phyloP scores from a whole-genome alignment of 2,797 vertebrate genomes.

The Parambassis ranga region DNA sequence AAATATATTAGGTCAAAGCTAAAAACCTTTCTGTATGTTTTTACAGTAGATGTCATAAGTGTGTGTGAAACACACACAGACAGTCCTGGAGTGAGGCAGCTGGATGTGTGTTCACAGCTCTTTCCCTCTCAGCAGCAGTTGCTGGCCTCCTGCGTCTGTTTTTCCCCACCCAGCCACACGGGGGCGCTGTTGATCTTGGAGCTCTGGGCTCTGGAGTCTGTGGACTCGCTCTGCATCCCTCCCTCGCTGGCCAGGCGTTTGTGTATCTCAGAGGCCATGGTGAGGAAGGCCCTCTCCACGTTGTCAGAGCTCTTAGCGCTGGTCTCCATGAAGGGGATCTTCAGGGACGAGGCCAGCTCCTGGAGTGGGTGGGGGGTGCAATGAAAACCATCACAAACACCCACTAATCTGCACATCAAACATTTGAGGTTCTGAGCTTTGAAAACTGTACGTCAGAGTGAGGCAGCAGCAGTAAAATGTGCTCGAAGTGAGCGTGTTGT shows the following conservation, averaged over 20 bases:
- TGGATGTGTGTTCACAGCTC: neutral
- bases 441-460: neutral
- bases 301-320: constrained; percentile 82
- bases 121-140: constrained; percentile 71
- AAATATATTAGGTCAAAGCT: constrained; percentile 4
- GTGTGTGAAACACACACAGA: neutral
- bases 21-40: neutral
- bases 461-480: neutral
- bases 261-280: constrained; percentile 83
- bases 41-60: neutral
- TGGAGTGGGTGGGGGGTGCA: constrained; percentile 6
- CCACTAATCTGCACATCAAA: neutral
- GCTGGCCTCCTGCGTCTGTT: constrained; percentile 60
- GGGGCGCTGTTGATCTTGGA: constrained; percentile 74
- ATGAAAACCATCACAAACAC: neutral
- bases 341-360: constrained; percentile 78
- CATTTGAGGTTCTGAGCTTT: neutral
- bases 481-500: neutral
- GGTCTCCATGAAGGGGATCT: constrained; percentile 81
- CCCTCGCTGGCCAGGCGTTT: constrained; percentile 73
- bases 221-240: constrained; percentile 59
- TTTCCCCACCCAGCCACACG: constrained; percentile 75
- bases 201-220: constrained; percentile 8
- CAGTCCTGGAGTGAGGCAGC: neutral
- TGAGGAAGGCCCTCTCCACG: constrained; percentile 72